Evolutionary conservation across 2,797 vertebrate genomes (phyloP).

Genomic region (Schizopygopsis pylzovi): DNA sequence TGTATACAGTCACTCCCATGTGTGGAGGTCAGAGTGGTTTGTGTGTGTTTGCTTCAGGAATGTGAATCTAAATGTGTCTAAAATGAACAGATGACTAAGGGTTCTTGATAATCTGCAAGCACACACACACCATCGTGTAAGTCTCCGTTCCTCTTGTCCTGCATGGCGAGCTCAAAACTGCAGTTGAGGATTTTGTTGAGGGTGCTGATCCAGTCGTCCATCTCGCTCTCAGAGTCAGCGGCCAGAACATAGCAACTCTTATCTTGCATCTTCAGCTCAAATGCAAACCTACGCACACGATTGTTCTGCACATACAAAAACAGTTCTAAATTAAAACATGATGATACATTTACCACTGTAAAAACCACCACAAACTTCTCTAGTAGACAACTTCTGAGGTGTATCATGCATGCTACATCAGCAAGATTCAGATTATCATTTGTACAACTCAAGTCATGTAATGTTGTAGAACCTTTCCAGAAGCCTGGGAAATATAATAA

Average conservation of each 20-base stretch:
- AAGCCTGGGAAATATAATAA: not conserved
- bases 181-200: conserved; percentile 97
- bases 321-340: not conserved
- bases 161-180: conserved; percentile 97
- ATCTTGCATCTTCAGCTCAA: conserved; percentile 99
- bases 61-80: not conserved
- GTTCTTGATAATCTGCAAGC: not conserved
- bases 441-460: not conserved
- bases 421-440: not conserved
- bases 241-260: conserved; percentile 96
- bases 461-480: not conserved
- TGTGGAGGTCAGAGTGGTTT: conserved; percentile 14
- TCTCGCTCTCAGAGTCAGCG: conserved; percentile 91
- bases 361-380: not conserved
- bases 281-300: conserved; percentile 93
- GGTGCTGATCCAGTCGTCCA: conserved; percentile 96
- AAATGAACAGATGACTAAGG: not conserved
- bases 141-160: conserved; percentile 96
- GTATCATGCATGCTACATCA: not conserved
- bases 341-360: not conserved
- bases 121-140: conserved; percentile 86
- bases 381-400: not conserved
- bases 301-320: conserved; percentile 82
- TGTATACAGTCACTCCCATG: conserved; percentile 15
- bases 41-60: conserved; percentile 8